phyloP scores from a whole-genome alignment of 2,888 invertebrate species.

The Metallyticus violacea region DNA sequence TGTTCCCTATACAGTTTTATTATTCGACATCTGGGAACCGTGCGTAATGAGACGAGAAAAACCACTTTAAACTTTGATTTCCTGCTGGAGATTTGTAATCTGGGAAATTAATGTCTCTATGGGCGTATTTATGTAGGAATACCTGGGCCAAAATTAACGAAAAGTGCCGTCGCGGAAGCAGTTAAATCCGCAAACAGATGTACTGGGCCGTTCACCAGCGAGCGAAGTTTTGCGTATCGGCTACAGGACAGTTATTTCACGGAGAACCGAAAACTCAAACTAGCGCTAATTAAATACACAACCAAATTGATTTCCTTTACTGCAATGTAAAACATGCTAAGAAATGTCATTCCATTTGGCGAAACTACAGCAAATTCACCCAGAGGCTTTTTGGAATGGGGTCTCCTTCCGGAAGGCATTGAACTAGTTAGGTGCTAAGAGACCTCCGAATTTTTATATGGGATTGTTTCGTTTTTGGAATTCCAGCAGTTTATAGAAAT shows the following conservation, averaged over 20 bases:
- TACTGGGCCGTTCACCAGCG: no score
- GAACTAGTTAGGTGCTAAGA: no score
- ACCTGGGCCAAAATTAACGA: not conserved
- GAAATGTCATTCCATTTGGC: not conserved
- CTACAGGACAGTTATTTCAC: not conserved
- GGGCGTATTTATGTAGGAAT: not conserved
- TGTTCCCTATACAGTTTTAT: not conserved
- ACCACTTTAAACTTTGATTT: no score
- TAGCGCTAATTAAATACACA: not conserved
- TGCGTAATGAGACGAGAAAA: not conserved
- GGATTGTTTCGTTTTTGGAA: no score
- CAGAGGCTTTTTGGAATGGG: no score
- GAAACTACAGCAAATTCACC: no score
- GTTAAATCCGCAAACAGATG: not conserved
- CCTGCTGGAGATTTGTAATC: not conserved
- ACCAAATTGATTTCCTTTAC: no score
- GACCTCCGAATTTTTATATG: no score
- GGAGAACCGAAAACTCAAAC: not conserved
- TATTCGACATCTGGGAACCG: not conserved
- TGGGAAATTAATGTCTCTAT: not conserved
- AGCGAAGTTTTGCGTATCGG: not conserved
- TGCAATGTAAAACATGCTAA: not conserved
- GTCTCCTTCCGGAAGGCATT: no score
- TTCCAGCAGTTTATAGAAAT: no score
- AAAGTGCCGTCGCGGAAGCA: not conserved